Base-by-base conservation (phyloP, 2,888 invertebrate species). In the Antheraea yamamai region DNA sequence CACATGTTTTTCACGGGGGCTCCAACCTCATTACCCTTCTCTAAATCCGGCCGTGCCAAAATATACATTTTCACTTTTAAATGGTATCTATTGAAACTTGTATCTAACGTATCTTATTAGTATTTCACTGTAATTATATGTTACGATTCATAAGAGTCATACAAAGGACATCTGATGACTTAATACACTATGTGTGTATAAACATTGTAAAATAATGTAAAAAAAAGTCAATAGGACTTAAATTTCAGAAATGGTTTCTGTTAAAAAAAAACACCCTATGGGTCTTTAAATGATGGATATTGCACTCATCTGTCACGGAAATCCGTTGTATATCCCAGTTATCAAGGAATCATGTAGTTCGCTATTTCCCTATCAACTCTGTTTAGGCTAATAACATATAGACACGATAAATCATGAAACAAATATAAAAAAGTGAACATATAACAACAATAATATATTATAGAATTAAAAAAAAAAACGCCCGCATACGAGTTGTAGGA, bases 361-460 rank as follows among this genome's bases (percentile, higher is more conserved):
- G 81, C 81, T 85, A 80, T 80, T 84, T 86, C 82, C 82, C 80
- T 58, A 79, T 80, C 78, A 80, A 79, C 90, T 88, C 90, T 80
- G 70, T 47, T 1, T 85, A 87, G 86, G 84, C 84, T 87, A 86
- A 85, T 79, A 83, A 88, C 90, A 88, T 66, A 66, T 86, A 91
- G 79, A 80, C 81, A 83, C 81, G 82, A 84, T 87, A 84, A 87
- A 85, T 85, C 87, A 84, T 81, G 88, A 90, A 92, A 93, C 89
- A 91, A 89, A 89, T 77, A 88, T 91, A 92, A 88, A 90, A 85
- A 82, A 89, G 87, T 82, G 90, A 92, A 93, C 89, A 90, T 89
- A 91, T 88, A 88, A 90, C 89, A 92, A 93, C 91, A 91, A 89
- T 90, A 92, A 92, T 92, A 93, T 92, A 93, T 91, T 91, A 92